Evolutionary conservation across 2,113 vertebrate species (phyloP), one percentile per base, ranked within the genome.

Genomic region (Nothoprocta perdicaria): DNA sequence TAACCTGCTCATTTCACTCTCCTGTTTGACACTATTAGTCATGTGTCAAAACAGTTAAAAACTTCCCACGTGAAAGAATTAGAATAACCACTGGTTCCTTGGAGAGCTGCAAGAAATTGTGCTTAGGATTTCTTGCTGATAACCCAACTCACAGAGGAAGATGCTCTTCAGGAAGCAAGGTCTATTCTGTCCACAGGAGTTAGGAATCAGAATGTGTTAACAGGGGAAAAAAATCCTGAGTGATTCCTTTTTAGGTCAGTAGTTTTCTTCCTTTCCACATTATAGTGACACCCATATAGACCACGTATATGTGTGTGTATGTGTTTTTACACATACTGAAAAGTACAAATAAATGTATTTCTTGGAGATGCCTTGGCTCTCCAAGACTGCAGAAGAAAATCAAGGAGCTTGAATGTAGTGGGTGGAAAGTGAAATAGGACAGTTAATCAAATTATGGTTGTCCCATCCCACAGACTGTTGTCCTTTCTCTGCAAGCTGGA

Each of bases 401-500:
- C 63, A 83, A 95, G 86, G 91, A 90, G 50, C 81, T 92, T 93
- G 72, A 90, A 82, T 93, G 81, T 58, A 89, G 92, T 93, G 90
- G 94, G 93, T 45, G 81, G 78, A 73, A 95, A 95, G 55, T 74
- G 87, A 94, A 92, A 95, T 82, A 95, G 94, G 92, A 94, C 94
- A 95, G 94, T 95, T 95, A 93, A 93, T 81, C 75, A 87, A 95
- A 96, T 94, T 94, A 88, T 48, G 78, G 95, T 92, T 81, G 86
- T 94, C 92, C 68, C 91, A 89, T 82, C 94, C 95, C 84, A 95
- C 89, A 93, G 85, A 91, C 82, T 94, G 94, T 95, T 95, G 95
- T 96, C 90, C 83, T 95, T 95, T 84, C 92, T 94, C 92, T 96
- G 75, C 92, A 95, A 95, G 81, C 93, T 94, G 84, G 95, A 94